Base-by-base conservation (phyloP, 1,140 invertebrate species). In the Zaprionus ghesquierei region DNA sequence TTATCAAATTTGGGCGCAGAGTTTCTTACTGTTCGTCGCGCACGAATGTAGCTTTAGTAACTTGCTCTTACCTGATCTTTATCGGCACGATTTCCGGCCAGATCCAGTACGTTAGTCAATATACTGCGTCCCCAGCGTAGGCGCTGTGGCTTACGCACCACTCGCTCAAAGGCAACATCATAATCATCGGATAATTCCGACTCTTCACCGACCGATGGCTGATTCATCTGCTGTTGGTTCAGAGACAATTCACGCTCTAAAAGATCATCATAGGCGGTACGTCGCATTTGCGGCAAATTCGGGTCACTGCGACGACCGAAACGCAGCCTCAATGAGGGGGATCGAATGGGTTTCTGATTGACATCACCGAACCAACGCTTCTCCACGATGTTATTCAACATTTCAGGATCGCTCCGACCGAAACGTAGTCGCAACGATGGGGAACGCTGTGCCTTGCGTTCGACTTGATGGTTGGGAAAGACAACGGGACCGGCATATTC, bases 391-490 rank as follows among this genome's bases (percentile, higher is more conserved):
- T 73, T 81, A 33, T 73, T 77, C 33, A 81, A 51, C 75, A 87
- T 84, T 18, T 90, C 79, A 1, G 95, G 95, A 91, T 96, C 95
- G n/a, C 94, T 94, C 49, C 95, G 93, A 49, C 95, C 95, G 80
- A 96, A 96, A 35, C 95, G 93, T 5, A 96, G 93, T 22, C 95
- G 93, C 18, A 95, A 85, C 0, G 95, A 95, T 0, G 95, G 95
- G 6, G 95, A 95, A 22, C 95, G 93, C 64, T 95, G 94, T 5
- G 95, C 95, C 92, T 96, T 96, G 76, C 95, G 94, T 23, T 95
- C 95, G 23, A 96, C 93, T 69, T 95, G 94, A 89, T 96, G 95
- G 9, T 93, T 90, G 29, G 90, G 90, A 65, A 92, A 92, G 18
- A 89, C 77, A 15, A 92, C 69, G 2, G 91, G 91, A 0, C 86